Conservation (phyloP, 2,113 vertebrate genomes). For the Pholis gunnellus region DNA sequence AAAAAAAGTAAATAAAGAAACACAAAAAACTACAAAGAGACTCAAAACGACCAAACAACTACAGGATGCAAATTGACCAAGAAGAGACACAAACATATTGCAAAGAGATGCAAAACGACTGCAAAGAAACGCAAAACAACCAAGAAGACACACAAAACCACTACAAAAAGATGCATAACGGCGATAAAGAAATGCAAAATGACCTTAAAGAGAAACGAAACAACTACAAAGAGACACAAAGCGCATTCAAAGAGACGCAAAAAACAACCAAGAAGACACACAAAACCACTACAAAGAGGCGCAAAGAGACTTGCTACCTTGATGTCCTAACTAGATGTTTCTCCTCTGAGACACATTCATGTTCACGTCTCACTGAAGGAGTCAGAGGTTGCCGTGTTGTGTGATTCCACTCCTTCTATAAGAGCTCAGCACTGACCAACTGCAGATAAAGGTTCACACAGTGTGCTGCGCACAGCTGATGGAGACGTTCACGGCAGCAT, state of each 20-base stretch:
- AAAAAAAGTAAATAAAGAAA: background rate
- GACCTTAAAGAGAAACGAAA: background rate
- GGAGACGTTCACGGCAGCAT: background rate
- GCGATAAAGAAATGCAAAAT: background rate
- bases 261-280: background rate
- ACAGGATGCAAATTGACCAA: background rate
- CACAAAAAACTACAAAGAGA: background rate
- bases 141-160: background rate
- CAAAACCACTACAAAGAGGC: too few relatives aligned
- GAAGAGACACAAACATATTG: background rate
- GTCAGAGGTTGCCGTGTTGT: conserved; percentile 44
- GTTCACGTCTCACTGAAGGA: background rate
- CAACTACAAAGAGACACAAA: background rate
- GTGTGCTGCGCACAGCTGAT: background rate
- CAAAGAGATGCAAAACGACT: background rate
- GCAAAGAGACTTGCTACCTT: background rate
- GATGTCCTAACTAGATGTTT: background rate
- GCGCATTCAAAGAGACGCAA: background rate
- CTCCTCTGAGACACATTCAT: background rate
- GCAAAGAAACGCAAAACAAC: background rate
- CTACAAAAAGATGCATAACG: background rate
- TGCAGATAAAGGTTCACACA: background rate
- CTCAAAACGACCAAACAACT: background rate
- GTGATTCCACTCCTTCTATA: background rate
- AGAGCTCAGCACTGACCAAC: background rate